Percentiles rank a stretch among this genome's conserved stretches.
These are phyloP conservation scores for Turritopsis rubra DNA, from an alignment of 30 jellyfish, hydroid and myxozoan genomes.

Conservation along the genomic window DNA sequence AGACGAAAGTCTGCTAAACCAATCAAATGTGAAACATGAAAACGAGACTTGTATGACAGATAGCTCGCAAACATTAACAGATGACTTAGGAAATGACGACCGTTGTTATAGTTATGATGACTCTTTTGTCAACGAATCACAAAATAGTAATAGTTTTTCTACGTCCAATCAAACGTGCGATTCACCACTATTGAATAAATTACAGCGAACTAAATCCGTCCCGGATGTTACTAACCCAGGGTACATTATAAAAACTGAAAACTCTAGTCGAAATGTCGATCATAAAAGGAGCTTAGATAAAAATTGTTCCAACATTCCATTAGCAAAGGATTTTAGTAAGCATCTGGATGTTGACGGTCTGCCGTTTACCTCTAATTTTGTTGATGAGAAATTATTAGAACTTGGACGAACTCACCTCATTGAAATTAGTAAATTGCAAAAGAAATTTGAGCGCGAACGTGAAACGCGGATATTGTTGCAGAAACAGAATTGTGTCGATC, in stretches of 20 bases:
- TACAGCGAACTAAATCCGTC: slow-evolving; percentile 25
- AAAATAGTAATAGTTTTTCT: not conserved
- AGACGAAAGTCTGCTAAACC: too few relatives aligned
- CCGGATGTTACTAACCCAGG: slow-evolving; percentile 27
- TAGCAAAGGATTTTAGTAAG: slow-evolving; percentile 18
- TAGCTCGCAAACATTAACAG: slow-evolving; percentile 24
- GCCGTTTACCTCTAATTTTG: slow-evolving; percentile 34
- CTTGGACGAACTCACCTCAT: slow-evolving; percentile 41
- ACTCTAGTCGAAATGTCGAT: not conserved
- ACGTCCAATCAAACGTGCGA: not conserved
- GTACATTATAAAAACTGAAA: not conserved
- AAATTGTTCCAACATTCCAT: not conserved
- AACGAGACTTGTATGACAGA: slow-evolving; percentile 24
- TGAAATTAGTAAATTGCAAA: slow-evolving; percentile 55
- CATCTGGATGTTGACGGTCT: slow-evolving; percentile 73
- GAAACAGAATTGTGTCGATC: slow-evolving; percentile 11
- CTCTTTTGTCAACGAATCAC: not conserved
- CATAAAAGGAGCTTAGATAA: not conserved
- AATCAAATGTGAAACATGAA: not conserved
- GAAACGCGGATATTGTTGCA: slow-evolving; percentile 53
- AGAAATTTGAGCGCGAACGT: slow-evolving; percentile 60
- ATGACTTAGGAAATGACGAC: slow-evolving; percentile 19
- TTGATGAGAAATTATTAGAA: slow-evolving; percentile 49
- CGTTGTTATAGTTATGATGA: slow-evolving; percentile 29
- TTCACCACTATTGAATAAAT: slow-evolving; percentile 14